A percentile compares a stretch with the other conserved stretches of the same genome.
Evolutionary conservation across 1,140 invertebrate genomes (phyloP).

Genomic region (Bursaphelenchus mucronatus): DNA sequence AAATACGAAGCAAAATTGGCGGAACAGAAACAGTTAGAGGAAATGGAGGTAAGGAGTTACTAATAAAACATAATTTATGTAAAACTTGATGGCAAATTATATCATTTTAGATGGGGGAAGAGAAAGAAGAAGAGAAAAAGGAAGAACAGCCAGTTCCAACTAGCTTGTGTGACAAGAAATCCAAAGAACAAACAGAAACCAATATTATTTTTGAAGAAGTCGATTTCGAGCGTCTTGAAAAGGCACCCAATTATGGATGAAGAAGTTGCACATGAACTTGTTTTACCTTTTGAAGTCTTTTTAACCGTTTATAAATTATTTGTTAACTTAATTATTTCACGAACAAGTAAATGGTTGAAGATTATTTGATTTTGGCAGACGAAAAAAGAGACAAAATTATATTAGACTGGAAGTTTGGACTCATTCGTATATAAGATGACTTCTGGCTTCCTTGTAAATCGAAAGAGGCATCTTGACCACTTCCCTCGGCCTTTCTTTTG

Average conservation of each 20-base stretch:
- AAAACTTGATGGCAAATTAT: not conserved
- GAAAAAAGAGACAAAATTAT: no score
- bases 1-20: slow-evolving; percentile 33
- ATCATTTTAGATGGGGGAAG: not conserved
- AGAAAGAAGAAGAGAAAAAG: slow-evolving; percentile 1
- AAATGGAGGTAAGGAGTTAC: slow-evolving; percentile 4
- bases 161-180: not conserved
- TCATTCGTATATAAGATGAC: no score
- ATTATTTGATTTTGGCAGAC: no score
- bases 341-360: no score
- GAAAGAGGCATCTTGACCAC: no score
- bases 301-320: no score
- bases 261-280: no score
- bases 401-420: no score
- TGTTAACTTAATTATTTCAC: no score
- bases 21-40: slow-evolving; percentile 27
- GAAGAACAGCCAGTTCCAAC: not conserved
- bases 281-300: no score
- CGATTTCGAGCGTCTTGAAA: slow-evolving; percentile 56
- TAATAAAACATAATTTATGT: not conserved
- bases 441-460: no score
- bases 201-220: slow-evolving; percentile 56
- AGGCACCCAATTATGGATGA: slow-evolving; percentile 50
- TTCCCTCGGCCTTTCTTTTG: no score
- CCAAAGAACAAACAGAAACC: slow-evolving; percentile 38